phyloP scores from a whole-genome alignment of 2,113 vertebrate genomes.

The Oryzias woworae region DNA sequence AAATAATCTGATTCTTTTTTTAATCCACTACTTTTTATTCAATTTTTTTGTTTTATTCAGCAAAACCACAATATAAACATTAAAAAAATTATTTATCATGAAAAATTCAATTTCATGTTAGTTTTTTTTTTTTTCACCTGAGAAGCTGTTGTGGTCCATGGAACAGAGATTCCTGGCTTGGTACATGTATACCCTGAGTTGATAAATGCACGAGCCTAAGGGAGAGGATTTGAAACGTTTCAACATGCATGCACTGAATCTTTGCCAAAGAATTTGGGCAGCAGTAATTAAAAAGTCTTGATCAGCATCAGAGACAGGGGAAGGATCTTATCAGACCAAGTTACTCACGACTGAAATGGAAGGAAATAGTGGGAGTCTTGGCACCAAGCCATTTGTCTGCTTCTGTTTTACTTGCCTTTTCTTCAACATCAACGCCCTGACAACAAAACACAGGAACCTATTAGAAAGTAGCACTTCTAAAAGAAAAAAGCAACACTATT shows the following conservation, averaged over 20 bases:
- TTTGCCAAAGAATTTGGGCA: conserved; percentile 34
- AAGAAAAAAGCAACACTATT: neutral
- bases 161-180: conserved; percentile 91
- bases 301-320: conserved; percentile 36
- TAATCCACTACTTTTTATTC: no score
- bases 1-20: no score
- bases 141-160: conserved; percentile 98
- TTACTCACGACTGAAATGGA: conserved; percentile 88
- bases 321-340: conserved; percentile 34
- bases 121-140: conserved; percentile 78
- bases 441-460: conserved; percentile 24
- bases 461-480: neutral
- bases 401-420: conserved; percentile 81
- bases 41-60: neutral
- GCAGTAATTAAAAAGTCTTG: conserved; percentile 18
- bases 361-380: conserved; percentile 95
- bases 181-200: conserved; percentile 94
- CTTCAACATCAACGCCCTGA: conserved; percentile 88
- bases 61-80: neutral
- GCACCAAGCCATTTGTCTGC: conserved; percentile 86
- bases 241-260: conserved; percentile 2
- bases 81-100: neutral
- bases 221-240: conserved; percentile 21
- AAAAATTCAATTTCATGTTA: neutral
- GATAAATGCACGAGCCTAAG: conserved; percentile 85